Evolutionary conservation across 2,113 vertebrate genomes (phyloP), one percentile per base, ranked within the genome.

Genomic region (Himantopus leucocephalus): DNA sequence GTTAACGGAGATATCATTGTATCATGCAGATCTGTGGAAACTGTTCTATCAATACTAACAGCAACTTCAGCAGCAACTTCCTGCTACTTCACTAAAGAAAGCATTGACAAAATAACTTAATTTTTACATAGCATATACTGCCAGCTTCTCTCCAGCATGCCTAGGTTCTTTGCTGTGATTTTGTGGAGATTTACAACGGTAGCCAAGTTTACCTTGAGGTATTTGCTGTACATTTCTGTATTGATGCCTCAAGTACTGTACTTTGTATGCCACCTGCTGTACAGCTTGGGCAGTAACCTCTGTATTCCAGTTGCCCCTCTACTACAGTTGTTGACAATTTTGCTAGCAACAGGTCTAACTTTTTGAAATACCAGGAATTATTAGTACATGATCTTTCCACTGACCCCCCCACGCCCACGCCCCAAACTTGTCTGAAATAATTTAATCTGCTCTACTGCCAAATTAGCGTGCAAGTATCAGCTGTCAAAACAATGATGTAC

Each of bases 251-350:
- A 67, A 56, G 43, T 14, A 12, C 43, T 52, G 63, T 71, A 59
- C 89, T 83, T 63, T 47, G 63, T 52, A 30, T 96, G 93, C 93
- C 96, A 96, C 72, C 95, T 96, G 91, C 95, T 92, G 94, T 80
- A 92, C 59, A 91, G n/a, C 72, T 83, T 68, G 86, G 79, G 80
- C 83, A 94, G 50, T 41, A 91, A 84, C 41, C 64, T 30, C 59
- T 87, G 22, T 26, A 73, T 62, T 83, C 45, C 37, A 34, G 17
- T 55, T 89, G 24, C 43, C 30, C 22, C 32, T 66, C n/a, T 50
- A 5, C 39, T 58, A 35, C 59, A 5, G 4, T 58, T 63, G 32
- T 48, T 83, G 55, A 41, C 17, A 41, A 64, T 37, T 88, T 47
- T 81, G 58, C 72, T 30, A 74, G 63, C 89, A 89, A 84, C 50